Conservation (phyloP, 2,888 invertebrate species). For the Bursaphelenchus okinawaensis region DNA sequence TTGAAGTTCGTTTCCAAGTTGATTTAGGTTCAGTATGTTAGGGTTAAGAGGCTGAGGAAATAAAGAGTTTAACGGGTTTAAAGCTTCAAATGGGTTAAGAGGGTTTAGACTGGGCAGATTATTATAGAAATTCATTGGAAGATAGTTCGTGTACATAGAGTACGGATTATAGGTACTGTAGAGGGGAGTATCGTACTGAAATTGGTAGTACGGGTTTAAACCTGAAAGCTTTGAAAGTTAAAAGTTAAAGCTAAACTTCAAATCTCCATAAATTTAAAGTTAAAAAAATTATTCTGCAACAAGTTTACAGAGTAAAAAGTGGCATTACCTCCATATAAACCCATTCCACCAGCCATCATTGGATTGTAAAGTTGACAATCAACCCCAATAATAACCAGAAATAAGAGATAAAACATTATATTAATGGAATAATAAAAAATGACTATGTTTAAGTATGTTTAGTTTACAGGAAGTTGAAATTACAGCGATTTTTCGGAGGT, state of each 20-base stretch:
- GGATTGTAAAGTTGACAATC: background rate
- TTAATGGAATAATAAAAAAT: too few relatives aligned
- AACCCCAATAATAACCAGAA: background rate
- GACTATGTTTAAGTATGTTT: too few relatives aligned
- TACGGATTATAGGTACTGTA: background rate
- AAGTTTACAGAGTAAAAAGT: too few relatives aligned
- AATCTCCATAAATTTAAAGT: too few relatives aligned
- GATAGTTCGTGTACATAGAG: background rate
- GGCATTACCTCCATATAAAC: background rate
- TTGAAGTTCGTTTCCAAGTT: background rate
- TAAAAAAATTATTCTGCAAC: too few relatives aligned
- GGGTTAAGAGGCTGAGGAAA: background rate
- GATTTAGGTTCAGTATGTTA: background rate
- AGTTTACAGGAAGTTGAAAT: too few relatives aligned
- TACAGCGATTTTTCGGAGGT: too few relatives aligned
- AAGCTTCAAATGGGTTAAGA: background rate
- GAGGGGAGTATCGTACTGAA: background rate
- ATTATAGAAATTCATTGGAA: background rate
- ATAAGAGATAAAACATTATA: background rate
- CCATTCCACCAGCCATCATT: background rate
- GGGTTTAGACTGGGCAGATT: background rate
- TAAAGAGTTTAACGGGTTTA: background rate
- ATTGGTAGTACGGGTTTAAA: background rate
- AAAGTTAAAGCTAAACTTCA: too few relatives aligned
- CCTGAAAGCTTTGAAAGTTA: too few relatives aligned